Base-by-base conservation (phyloP, 2,113 vertebrate genomes). In the Entomyzon cyanotis region DNA sequence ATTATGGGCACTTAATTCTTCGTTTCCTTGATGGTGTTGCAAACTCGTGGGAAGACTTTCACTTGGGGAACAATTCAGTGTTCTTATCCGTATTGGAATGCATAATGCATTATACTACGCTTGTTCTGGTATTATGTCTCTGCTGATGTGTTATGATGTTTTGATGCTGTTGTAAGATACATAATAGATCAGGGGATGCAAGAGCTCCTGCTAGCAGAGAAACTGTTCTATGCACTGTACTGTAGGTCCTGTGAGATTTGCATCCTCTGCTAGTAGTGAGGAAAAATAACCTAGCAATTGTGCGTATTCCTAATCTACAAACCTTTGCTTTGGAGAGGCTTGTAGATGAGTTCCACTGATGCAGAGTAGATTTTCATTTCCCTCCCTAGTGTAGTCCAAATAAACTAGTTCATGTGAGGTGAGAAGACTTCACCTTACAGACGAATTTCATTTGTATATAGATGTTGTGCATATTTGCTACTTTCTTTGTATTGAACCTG, bases 61-160 rank as follows among this genome's bases (percentile, higher is more conserved):
- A 31, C 5, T 6, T 71, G 47, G 31, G 13, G 33, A 75, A 31
- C 55, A 52, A 16, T 89, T 74, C 47, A 84, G 0, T 64, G 44
- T 53, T 70, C 4, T 30, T 35, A 47, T 7, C 79, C 28, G 6
- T 50, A 44, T 31, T 16, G 25, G 53, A 49, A 70, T 39, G 5
- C 31, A 10, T 56, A 55, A n/a, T 46, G 30, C 0, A 0, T 49
- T 44, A 14, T 22, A 5, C 24, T 64, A 17, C 4, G 2, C 33
- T 56, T 78, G 15, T 68, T 87, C 33, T 87, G 31, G 16, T 76
- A 9, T 52, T 73, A 17, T 2, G 5, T 35, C 50, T 93, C 65
- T 93, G 50, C 42, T 85, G 31, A 28, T 3, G 1, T 37, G 7
- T 76, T 58, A 39, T 30, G 74, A 50, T 79, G 24, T 73, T 87